phyloP scores from a whole-genome alignment of 2,113 vertebrate genomes.

The Brachyistius frenatus region DNA sequence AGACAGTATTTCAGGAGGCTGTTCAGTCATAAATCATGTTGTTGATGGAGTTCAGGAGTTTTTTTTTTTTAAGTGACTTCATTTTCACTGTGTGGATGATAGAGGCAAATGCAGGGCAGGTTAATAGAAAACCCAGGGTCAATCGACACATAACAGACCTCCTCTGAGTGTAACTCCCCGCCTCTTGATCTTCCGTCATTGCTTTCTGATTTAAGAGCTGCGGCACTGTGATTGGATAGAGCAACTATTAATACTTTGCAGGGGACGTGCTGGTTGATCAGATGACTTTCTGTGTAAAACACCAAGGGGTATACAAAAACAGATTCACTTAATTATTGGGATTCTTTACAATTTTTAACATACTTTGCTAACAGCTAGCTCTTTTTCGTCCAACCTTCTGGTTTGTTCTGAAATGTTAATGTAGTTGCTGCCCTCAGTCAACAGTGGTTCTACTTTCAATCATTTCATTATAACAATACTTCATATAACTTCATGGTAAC shows the following conservation, averaged over 20 bases:
- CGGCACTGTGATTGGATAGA: conserved; percentile 22
- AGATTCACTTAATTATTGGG: too few species aligned
- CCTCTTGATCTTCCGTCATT: conserved; percentile 66
- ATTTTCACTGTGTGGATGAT: neutral
- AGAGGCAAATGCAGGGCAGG: conserved; percentile 14
- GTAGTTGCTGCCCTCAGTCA: too few species aligned
- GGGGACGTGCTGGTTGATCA: conserved; percentile 28
- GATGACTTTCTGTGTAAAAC: conserved; percentile 31
- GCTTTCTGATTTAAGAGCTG: conserved; percentile 35
- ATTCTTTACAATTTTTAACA: too few species aligned
- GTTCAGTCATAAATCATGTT: too few species aligned
- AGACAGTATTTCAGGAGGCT: neutral
- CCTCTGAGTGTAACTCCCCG: conserved; percentile 54
- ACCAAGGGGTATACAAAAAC: too few species aligned
- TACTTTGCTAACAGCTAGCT: too few species aligned
- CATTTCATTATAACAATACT: too few species aligned
- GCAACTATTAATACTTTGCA: conserved; percentile 22
- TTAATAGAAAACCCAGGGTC: conserved; percentile 67
- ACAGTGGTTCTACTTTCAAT: too few species aligned
- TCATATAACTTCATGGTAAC: too few species aligned
- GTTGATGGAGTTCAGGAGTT: neutral
- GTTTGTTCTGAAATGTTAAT: too few species aligned
- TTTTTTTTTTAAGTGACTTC: neutral
- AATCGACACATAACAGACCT: conserved; percentile 64
- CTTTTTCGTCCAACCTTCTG: too few species aligned